phyloP scores from a whole-genome alignment of 2,888 invertebrate species.

The Leuctra nigra region DNA sequence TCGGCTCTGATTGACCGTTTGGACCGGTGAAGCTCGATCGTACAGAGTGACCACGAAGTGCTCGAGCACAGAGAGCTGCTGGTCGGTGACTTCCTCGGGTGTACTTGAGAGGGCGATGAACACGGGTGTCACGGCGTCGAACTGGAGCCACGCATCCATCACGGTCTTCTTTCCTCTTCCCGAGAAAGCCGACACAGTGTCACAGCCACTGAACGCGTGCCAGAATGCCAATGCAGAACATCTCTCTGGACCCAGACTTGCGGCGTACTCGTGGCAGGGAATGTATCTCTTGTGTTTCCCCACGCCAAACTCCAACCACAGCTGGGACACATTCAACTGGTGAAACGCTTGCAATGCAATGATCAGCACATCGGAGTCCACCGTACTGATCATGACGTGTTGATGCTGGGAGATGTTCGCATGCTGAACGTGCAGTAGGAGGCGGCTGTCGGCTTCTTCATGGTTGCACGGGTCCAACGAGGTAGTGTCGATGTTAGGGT shows the following conservation, averaged over 20 bases:
- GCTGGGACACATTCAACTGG: neutral
- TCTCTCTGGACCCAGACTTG: neutral
- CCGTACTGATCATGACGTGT: neutral
- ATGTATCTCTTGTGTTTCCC: neutral
- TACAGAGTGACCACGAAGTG: neutral
- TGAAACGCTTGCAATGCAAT: neutral
- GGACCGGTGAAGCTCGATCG: neutral
- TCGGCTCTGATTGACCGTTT: neutral
- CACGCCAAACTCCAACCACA: neutral
- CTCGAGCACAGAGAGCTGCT: neutral
- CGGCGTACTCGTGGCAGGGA: neutral
- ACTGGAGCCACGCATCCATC: neutral
- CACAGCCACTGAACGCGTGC: conserved; percentile 2
- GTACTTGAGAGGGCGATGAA: neutral
- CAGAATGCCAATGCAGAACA: conserved; percentile 2
- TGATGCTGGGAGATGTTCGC: neutral
- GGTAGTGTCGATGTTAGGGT: neutral
- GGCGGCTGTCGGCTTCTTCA: neutral
- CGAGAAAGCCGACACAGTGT: neutral
- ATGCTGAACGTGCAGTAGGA: neutral
- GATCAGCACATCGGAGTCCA: neutral
- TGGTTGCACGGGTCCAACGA: neutral
- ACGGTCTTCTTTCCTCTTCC: neutral
- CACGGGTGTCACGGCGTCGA: neutral
- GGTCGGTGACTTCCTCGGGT: neutral